phyloP scores from a whole-genome alignment of 2,113 vertebrate species.

The Sander lucioperca region DNA sequence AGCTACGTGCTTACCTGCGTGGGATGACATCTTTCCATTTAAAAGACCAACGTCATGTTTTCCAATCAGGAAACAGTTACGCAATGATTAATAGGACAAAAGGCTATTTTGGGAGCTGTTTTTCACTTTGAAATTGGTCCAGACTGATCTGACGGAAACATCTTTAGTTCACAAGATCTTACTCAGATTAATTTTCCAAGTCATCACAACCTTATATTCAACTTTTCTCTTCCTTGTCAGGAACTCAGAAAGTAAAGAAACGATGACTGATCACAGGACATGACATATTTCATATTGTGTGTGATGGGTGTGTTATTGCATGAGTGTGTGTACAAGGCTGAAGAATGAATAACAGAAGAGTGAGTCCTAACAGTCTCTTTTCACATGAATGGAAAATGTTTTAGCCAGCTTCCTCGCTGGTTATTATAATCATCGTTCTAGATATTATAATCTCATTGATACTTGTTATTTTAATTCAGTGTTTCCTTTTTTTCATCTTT shows the following conservation, averaged over 20 bases:
- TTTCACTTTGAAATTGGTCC: background rate
- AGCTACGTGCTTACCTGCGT: accelerated
- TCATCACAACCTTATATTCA: slow-evolving; percentile 30
- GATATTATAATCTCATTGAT: background rate
- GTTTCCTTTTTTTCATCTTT: background rate
- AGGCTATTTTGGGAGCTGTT: background rate
- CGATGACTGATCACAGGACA: background rate
- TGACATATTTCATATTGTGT: background rate
- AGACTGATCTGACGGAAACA: background rate
- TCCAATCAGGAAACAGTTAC: background rate
- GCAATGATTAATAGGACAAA: background rate
- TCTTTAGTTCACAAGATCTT: background rate
- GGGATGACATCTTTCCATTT: background rate
- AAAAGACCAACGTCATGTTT: accelerated
- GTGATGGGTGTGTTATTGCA: background rate
- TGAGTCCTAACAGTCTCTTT: background rate
- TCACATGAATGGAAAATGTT: background rate
- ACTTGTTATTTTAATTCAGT: background rate
- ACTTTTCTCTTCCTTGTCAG: slow-evolving; percentile 1
- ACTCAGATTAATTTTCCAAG: background rate
- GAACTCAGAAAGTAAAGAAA: background rate
- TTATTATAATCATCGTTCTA: background rate
- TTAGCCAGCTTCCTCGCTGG: background rate
- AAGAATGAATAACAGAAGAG: background rate
- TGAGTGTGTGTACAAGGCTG: background rate